A percentile compares a stretch with the other conserved stretches of the same genome.
These are phyloP conservation scores for Hafferia zeledoni DNA, from an alignment of 2,797 vertebrate species.

Conservation along the genomic window DNA sequence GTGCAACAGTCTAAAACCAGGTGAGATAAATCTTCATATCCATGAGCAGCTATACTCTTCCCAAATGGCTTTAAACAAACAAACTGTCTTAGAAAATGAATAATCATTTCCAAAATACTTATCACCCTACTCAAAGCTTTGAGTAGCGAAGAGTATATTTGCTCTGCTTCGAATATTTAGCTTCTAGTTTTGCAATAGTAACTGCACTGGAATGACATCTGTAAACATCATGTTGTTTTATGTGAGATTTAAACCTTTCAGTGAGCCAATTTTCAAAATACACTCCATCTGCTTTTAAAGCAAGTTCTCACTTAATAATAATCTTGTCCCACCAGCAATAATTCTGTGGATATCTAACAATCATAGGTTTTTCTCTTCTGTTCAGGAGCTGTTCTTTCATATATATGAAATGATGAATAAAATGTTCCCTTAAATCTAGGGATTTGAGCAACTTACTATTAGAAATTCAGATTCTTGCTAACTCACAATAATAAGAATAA, in stretches of 20 bases:
- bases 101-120: conserved; percentile 30
- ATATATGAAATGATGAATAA: background rate
- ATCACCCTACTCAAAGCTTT: background rate
- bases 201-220: background rate
- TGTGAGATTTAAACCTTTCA: background rate
- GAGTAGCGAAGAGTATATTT: background rate
- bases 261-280: background rate
- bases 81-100: background rate
- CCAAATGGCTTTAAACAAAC: conserved; percentile 17
- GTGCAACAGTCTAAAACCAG: background rate
- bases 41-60: background rate
- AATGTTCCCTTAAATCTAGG: background rate
- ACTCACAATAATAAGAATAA: background rate
- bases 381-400: background rate
- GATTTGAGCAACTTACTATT: background rate
- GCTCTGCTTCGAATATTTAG: background rate
- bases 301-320: background rate
- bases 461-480: conserved; percentile 21
- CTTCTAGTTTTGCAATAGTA: background rate
- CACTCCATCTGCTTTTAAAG: background rate
- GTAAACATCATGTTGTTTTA: background rate
- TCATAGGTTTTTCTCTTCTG: background rate
- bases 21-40: conserved; percentile 13
- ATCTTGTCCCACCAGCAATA: background rate
- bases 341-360: conserved; percentile 10